These are phyloP conservation scores for Metalampra italica DNA, from an alignment of 2,888 invertebrate genomes.

Conservation along the genomic window DNA sequence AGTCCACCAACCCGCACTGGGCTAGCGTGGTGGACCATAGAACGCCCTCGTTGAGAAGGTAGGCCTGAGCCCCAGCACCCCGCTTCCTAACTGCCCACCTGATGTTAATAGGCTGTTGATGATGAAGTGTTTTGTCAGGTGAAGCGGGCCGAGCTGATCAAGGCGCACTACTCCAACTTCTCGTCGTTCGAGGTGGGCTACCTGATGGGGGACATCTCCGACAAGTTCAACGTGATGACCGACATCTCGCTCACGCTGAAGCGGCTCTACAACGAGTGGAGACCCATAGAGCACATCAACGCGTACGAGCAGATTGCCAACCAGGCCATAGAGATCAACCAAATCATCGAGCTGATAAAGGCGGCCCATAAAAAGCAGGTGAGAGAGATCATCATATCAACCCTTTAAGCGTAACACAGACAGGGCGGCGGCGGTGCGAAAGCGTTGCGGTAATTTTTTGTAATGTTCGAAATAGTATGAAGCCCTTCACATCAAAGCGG, in stretches of 20 bases:
- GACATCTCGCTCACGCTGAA: constrained; percentile 44
- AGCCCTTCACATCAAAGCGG: no score
- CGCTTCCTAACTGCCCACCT: no score
- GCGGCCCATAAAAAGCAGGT: constrained; percentile 20
- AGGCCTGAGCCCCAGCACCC: no score
- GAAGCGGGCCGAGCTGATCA: constrained; percentile 47
- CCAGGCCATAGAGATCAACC: constrained; percentile 48
- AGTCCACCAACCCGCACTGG: no score
- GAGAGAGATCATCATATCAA: no score
- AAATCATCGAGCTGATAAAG: constrained; percentile 41
- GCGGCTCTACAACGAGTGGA: constrained; percentile 42
- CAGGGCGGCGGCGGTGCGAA: no score
- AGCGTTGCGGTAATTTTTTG: no score
- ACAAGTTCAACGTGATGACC: constrained; percentile 42
- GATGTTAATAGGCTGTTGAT: no score
- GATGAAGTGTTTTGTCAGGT: constrained; percentile 6
- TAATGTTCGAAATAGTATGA: no score
- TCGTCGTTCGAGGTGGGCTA: constrained; percentile 47
- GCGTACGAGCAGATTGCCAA: constrained; percentile 62
- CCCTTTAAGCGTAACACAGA: no score
- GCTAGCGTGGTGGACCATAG: no score
- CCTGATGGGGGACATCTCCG: constrained; percentile 48
- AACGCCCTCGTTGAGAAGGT: no score
- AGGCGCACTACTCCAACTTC: constrained; percentile 38
- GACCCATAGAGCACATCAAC: constrained; percentile 61